Evolutionary conservation across 2,888 invertebrate genomes (phyloP), one percentile per base, ranked within the genome.

Genomic region (Hetaerina titia): DNA sequence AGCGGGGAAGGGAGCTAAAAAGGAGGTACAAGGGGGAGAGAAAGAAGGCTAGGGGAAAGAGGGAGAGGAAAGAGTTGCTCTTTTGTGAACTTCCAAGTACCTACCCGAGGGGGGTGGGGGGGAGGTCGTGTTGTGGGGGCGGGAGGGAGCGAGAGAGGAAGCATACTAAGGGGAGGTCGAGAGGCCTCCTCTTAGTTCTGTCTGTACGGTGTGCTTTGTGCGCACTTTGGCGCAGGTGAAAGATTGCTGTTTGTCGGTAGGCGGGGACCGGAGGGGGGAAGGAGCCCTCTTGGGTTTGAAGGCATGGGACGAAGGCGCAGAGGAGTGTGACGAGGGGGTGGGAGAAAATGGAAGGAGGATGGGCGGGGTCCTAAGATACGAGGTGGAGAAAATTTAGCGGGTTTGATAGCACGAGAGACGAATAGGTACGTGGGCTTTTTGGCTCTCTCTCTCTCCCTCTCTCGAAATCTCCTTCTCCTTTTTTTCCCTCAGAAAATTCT

Each of bases 221-320:
- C 81, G 81, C 81, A 31, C 25, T 81, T 81, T 31, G 81, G 25
- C 81, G 81, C 81, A 92, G 69, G 92, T 92, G 92, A 92, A 92
- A 92, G 92, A 92, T 92, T 92, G 92, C 92, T 69, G 92, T 92
- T 92, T 92, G 92, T 92, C 45, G 69, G 92, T 58, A 31, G 22
- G n/a, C 5, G n/a, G 15, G 22, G 69, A 56, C 22, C 89, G 58
- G 22, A 57, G 13, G 57, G 89, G 22, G 4, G 81, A 25, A 25
- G 69, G 15, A 15, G 9, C 69, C 31, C 13, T 31, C 31, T 31
- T 13, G 9, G 81, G 25, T 31, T 81, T 31, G 25, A 31, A 81
- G 74, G 74, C 5, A 25, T 19, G 45, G 64, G 90, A 69, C 31
- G 69, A 74, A 92, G 63, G 11, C 13, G 13, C 31, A 11, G n/a